Evolutionary conservation across 2,797 vertebrate species (phyloP).

Genomic region (Aldrovandia affinis): DNA sequence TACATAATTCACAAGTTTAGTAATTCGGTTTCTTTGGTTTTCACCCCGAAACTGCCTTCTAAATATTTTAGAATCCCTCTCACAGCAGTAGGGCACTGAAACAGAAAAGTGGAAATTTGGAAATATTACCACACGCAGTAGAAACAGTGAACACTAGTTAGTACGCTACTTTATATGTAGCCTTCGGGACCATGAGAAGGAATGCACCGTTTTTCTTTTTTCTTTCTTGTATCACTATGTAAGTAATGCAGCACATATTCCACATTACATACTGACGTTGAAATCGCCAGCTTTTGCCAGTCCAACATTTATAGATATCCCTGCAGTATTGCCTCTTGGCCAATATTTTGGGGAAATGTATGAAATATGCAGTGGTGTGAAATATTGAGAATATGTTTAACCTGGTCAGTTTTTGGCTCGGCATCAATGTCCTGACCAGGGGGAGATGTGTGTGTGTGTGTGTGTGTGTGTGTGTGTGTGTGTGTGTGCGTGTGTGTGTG

Average conservation of each 20-base stretch:
- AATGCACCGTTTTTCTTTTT: background rate
- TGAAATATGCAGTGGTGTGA: constrained; percentile 6
- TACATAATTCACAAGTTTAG: too few relatives aligned
- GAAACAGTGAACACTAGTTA: constrained; percentile 11
- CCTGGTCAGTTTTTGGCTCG: background rate
- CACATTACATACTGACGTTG: background rate
- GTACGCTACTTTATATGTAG: background rate
- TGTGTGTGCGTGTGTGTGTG: constrained; percentile 3
- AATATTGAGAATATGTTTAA: background rate
- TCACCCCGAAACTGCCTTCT: too few relatives aligned
- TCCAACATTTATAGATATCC: background rate
- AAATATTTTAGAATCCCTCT: too few relatives aligned
- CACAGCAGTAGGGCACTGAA: too few relatives aligned
- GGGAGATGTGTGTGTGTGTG: background rate
- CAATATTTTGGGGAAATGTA: background rate
- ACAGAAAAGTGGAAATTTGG: constrained; percentile 9
- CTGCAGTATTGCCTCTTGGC: background rate
- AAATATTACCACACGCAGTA: constrained; percentile 41
- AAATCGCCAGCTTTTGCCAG: background rate
- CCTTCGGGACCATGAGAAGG: background rate
- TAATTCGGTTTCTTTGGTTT: too few relatives aligned
- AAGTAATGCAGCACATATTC: background rate
- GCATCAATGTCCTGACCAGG: background rate
- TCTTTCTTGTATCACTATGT: background rate
- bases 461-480: constrained; percentile 23